A percentile compares a stretch with the other conserved stretches of the same genome.
These are phyloP conservation scores for Drosophila lacertosa DNA, from an alignment of 1,140 invertebrate genomes.

Conservation along the genomic window DNA sequence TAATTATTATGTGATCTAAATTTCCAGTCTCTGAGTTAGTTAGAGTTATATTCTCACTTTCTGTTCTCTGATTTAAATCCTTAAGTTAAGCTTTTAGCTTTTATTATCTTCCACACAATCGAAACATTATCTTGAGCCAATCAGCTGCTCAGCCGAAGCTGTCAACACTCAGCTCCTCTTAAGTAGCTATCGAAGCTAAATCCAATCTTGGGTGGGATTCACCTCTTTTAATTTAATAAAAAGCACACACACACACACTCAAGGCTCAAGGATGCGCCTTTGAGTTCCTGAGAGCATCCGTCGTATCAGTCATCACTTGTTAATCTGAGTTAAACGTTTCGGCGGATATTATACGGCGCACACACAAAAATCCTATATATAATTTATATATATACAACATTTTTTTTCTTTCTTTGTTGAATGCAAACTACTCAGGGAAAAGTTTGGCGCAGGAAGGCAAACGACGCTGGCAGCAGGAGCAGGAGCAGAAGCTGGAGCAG, in stretches of 20 bases:
- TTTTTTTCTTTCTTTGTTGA: constrained; percentile 20
- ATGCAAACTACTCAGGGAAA: constrained; percentile 64
- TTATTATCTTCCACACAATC: background rate
- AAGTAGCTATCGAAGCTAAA: constrained; percentile 1
- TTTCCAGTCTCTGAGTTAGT: too few species aligned
- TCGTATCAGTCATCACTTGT: constrained; percentile 72
- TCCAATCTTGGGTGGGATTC: background rate
- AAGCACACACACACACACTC: too few species aligned
- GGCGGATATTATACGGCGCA: constrained; percentile 66
- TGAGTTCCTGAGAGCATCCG: constrained; percentile 9
- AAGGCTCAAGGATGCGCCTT: constrained; percentile 18
- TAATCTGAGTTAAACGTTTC: constrained; percentile 79
- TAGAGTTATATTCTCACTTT: too few species aligned
- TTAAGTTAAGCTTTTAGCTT: too few species aligned
- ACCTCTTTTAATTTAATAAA: constrained; percentile 51
- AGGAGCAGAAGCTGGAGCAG: too few species aligned
- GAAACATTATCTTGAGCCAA: constrained; percentile 6
- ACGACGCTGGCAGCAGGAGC: constrained; percentile 33
- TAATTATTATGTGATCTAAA: too few species aligned
- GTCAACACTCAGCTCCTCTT: background rate
- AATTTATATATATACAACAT: background rate
- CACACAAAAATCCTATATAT: background rate
- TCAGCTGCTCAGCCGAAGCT: background rate
- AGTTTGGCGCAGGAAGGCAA: constrained; percentile 39
- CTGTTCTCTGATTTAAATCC: too few species aligned